Evolutionary conservation across 2,888 invertebrate genomes (phyloP), one percentile per base, ranked within the genome.

Genomic region (Cacoxenus indagator): DNA sequence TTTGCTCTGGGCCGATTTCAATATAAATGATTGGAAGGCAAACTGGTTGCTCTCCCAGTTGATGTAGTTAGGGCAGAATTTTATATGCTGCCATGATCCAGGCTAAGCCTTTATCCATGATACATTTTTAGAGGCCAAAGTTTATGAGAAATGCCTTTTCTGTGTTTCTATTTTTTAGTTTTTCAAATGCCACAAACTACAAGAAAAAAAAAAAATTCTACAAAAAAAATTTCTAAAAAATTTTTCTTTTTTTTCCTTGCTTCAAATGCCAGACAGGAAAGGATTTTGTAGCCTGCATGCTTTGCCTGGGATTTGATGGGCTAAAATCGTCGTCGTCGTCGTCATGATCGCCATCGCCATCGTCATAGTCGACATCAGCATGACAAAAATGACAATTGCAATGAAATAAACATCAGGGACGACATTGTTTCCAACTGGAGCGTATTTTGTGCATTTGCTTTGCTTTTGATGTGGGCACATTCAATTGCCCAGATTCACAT

Each of bases 391-490:
- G 61, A 62, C 61, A 62, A 62, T 43, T 43, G 61, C 61, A 62
- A 62, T 62, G 45, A 62, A 62, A 62, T 62, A 62, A 62, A 62
- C 43, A 62, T 62, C 61, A 62, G 61, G 61, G 57, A n/a, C 61
- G 45, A 45, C 61, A 45, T 62, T 62, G 61, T 62, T 62, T 62
- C 43, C 61, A 62, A 14, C 43, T 45, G 43, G 24, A 45, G 61
- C 61, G 61, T 29, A 62, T 62, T 62, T 62, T 62, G 45, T 37
- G 24, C 55, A 27, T 55, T 62, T 43, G 19, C 43, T n/a, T 43
- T 61, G 61, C 29, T 26, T 19, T 26, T 55, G 1, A 26, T 55
- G 55, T 14, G 19, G 24, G 26, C 26, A 2, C 11, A 11, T 27
- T 24, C 11, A 3, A 3, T n/a, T n/a, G 19, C 17, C 11, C 37